Conservation (phyloP, 2,113 vertebrate genomes). For the Chaenogobius annularis region DNA sequence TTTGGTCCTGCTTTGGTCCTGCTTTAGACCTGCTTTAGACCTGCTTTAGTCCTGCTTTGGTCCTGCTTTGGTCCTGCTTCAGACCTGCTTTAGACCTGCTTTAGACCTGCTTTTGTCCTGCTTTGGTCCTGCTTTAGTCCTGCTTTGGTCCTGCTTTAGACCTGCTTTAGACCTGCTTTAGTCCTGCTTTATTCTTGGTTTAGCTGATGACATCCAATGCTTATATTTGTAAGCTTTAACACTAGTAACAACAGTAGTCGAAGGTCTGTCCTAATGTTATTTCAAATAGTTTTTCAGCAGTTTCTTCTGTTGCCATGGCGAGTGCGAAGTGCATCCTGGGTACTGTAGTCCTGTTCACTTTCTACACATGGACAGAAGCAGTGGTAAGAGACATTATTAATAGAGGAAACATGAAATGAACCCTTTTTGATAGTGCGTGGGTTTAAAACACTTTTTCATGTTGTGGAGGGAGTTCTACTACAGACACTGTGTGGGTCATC, state of each 20-base stretch:
- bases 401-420: no score
- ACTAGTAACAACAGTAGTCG: no score
- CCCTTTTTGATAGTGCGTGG: no score
- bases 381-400: neutral
- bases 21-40: neutral
- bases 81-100: neutral
- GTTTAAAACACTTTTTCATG: no score
- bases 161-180: no score
- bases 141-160: no score
- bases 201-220: neutral
- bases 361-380: neutral
- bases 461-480: no score
- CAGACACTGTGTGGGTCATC: no score
- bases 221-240: no score
- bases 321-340: neutral
- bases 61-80: neutral
- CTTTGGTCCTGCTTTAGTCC: neutral
- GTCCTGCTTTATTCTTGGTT: neutral
- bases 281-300: neutral
- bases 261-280: no score
- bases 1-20: constrained; percentile 3
- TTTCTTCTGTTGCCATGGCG: neutral
- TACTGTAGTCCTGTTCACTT: neutral
- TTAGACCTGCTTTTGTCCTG: neutral
- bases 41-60: neutral